Evolutionary conservation across 2,888 invertebrate genomes (phyloP).

Genomic region (Caradrina kadenii): DNA sequence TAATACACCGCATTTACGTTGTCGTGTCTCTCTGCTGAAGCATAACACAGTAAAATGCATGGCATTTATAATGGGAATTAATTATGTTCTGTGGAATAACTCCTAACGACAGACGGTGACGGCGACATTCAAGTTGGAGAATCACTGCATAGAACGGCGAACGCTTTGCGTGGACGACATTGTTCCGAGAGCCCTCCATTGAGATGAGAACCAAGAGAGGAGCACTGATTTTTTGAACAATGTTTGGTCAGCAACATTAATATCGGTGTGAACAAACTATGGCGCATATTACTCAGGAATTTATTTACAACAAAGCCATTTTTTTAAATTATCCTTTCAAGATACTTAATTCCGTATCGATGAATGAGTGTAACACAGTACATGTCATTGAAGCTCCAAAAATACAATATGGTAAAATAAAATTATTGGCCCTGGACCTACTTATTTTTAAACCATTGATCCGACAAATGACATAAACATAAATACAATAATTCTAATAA

Average conservation of each 20-base stretch:
- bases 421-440: background rate
- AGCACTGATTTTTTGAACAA: slow-evolving; percentile 38
- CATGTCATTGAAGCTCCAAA: slow-evolving; percentile 25
- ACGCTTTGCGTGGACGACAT: slow-evolving; percentile 2
- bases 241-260: slow-evolving; percentile 27
- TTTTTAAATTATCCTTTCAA: background rate
- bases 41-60: slow-evolving; percentile 6
- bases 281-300: slow-evolving; percentile 4
- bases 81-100: slow-evolving; percentile 16
- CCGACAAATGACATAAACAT: slow-evolving; percentile 18
- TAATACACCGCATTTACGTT: slow-evolving; percentile 20
- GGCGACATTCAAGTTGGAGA: slow-evolving; percentile 4
- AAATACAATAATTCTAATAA: slow-evolving; percentile 34
- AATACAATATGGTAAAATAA: background rate
- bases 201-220: slow-evolving; percentile 8
- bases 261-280: slow-evolving; percentile 25
- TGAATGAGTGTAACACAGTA: slow-evolving; percentile 9
- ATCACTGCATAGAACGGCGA: slow-evolving; percentile 25
- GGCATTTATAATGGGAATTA: slow-evolving; percentile 18
- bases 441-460: slow-evolving; percentile 17
- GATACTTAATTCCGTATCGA: slow-evolving; percentile 4
- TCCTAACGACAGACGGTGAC: background rate
- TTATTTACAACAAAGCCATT: slow-evolving; percentile 6
- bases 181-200: slow-evolving; percentile 6
- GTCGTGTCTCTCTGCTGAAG: slow-evolving; percentile 12